phyloP scores from a whole-genome alignment of 2,888 invertebrate genomes.

The Patella pellucida region DNA sequence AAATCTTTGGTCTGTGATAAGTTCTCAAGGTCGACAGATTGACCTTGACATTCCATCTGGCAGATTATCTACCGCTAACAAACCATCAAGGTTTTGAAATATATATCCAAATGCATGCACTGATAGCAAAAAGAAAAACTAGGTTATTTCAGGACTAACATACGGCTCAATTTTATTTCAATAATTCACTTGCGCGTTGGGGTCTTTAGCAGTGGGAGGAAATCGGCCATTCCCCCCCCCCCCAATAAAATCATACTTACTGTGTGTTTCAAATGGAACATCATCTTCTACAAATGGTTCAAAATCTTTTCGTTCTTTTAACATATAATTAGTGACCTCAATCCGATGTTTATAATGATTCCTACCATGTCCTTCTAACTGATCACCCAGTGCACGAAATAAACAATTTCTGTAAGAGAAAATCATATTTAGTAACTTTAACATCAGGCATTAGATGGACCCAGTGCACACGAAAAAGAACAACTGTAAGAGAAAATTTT shows the following conservation, averaged over 20 bases:
- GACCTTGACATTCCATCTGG: too few relatives aligned
- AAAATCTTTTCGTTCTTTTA: conserved; percentile 71
- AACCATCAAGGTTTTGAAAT: too few relatives aligned
- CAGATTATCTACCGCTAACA: too few relatives aligned
- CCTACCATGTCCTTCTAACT: conserved; percentile 72
- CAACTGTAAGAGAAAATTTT: conserved; percentile 66
- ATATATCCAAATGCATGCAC: too few relatives aligned
- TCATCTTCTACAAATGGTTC: conserved; percentile 74
- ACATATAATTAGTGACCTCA: conserved; percentile 72
- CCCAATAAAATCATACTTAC: conserved; percentile 57
- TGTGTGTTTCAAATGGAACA: conserved; percentile 72
- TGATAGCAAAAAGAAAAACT: too few relatives aligned
- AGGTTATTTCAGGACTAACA: too few relatives aligned
- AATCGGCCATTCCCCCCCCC: too few relatives aligned
- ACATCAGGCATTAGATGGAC: conserved; percentile 42
- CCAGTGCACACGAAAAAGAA: conserved; percentile 73
- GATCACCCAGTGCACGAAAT: conserved; percentile 74
- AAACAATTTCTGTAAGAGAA: conserved; percentile 72
- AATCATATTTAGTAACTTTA: not conserved
- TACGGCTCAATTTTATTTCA: too few relatives aligned
- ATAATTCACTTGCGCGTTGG: too few relatives aligned
- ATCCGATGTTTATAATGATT: conserved; percentile 72
- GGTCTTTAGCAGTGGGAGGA: too few relatives aligned
- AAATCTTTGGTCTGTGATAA: too few relatives aligned
- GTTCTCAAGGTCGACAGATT: too few relatives aligned